Evolutionary conservation across 2,113 vertebrate genomes (phyloP).

Genomic region (Oostethus manadensis): DNA sequence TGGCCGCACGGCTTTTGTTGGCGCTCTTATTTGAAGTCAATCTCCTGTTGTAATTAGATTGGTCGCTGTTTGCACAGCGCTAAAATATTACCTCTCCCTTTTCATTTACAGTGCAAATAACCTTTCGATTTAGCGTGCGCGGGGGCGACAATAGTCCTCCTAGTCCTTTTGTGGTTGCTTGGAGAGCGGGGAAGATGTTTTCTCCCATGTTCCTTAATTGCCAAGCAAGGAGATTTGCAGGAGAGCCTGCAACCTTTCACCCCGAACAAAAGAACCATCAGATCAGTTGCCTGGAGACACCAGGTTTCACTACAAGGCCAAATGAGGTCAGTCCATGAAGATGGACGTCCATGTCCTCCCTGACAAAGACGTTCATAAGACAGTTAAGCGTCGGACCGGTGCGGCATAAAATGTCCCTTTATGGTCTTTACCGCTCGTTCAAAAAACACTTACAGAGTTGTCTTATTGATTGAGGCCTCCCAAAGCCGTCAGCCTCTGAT

Average conservation of each 20-base stretch:
- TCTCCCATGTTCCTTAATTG: constrained; percentile 84
- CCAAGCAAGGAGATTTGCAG: constrained; percentile 86
- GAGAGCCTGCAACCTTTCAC: constrained; percentile 92
- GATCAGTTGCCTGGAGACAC: constrained; percentile 85
- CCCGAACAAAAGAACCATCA: constrained; percentile 85
- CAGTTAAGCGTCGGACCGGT: constrained; percentile 59
- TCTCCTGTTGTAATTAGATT: constrained; percentile 75
- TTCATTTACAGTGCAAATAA: constrained; percentile 80
- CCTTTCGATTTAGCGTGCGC: constrained; percentile 69
- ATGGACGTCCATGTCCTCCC: constrained; percentile 44
- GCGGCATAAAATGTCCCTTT: constrained; percentile 58
- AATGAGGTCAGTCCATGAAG: constrained; percentile 33
- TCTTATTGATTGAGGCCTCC: constrained; percentile 71
- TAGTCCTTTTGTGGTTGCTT: constrained; percentile 53
- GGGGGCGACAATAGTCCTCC: constrained; percentile 66
- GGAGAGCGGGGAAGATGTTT: constrained; percentile 61
- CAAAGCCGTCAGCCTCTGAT: constrained; percentile 60
- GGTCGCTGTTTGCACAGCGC: constrained; percentile 69
- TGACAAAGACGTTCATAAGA: constrained; percentile 64
- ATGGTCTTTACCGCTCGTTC: constrained; percentile 57
- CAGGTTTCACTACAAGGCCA: not conserved
- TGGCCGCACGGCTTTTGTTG: constrained; percentile 63
- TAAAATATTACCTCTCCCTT: constrained; percentile 59
- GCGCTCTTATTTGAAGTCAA: constrained; percentile 64
- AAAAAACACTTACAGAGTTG: constrained; percentile 64